A percentile compares a stretch with the other conserved stretches of the same genome.
Conservation (phyloP, 2,797 vertebrate genomes). For the Trachops cirrhosus region DNA sequence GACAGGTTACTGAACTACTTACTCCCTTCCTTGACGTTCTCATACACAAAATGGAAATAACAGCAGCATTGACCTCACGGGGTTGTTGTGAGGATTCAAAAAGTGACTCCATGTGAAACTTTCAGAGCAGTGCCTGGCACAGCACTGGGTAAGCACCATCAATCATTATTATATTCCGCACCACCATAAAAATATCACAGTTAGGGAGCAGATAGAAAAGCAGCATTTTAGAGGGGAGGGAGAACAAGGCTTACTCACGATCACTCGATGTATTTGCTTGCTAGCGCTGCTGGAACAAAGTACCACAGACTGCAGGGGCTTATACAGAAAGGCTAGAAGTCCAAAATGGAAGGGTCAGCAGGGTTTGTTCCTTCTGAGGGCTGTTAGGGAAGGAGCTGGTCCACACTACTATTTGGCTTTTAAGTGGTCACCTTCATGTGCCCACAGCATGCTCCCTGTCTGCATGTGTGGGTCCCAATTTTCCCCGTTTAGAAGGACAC, state of each 20-base stretch:
- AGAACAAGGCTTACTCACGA: not conserved
- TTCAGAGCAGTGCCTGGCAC: not conserved
- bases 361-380: not conserved
- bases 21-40: not conserved
- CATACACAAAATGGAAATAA: not conserved
- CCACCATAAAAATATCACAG: not conserved
- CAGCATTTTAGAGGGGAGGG: not conserved
- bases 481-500: not conserved
- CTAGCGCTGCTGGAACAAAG: not conserved
- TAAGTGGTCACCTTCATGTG: not conserved
- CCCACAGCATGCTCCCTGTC: not conserved
- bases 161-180: not conserved
- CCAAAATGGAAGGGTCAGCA: not conserved
- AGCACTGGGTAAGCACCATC: no score
- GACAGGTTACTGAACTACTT: not conserved
- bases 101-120: not conserved
- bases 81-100: not conserved
- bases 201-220: not conserved
- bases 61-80: not conserved
- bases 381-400: not conserved
- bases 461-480: not conserved
- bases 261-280: not conserved
- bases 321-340: not conserved
- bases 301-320: not conserved
- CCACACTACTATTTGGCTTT: not conserved